phyloP scores from a whole-genome alignment of 2,888 invertebrate species.

The Macaria notata region DNA sequence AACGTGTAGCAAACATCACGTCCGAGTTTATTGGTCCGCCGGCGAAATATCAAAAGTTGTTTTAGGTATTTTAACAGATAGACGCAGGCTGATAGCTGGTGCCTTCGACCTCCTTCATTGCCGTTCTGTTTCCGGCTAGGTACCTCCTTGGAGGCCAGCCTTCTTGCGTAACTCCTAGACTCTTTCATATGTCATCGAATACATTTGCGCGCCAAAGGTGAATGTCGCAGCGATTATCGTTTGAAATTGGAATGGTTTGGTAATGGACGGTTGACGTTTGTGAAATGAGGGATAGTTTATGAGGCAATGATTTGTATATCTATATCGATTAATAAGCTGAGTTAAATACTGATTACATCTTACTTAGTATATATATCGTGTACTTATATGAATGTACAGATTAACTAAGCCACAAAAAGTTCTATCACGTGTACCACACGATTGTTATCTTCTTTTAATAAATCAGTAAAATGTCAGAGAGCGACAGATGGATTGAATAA shows the following conservation, averaged over 20 bases:
- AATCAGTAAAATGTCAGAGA: no score
- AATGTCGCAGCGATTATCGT: slow-evolving; percentile 24
- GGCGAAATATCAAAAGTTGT: slow-evolving; percentile 67
- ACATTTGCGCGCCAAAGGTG: slow-evolving; percentile 35
- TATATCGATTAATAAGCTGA: no score
- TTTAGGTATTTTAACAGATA: slow-evolving; percentile 61
- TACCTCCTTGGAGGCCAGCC: slow-evolving; percentile 30
- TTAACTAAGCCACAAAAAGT: no score
- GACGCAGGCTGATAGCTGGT: slow-evolving; percentile 64
- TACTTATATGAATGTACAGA: no score
- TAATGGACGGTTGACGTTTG: no score
- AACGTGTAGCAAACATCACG: slow-evolving; percentile 39
- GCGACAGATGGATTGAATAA: no score
- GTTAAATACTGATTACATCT: no score
- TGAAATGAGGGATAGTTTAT: no score
- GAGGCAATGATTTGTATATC: no score
- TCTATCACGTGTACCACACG: no score
- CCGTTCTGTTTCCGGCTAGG: slow-evolving; percentile 69
- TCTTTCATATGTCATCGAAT: slow-evolving; percentile 39
- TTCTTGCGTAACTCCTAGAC: slow-evolving; percentile 25
- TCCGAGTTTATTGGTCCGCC: slow-evolving; percentile 57
- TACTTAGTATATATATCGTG: no score
- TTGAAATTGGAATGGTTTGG: slow-evolving; percentile 1
- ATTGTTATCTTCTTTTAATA: no score
- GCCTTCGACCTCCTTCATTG: slow-evolving; percentile 67